Evolutionary conservation across 2,113 vertebrate species (phyloP), one percentile per base, ranked within the genome.

Genomic region (Canis aureus): DNA sequence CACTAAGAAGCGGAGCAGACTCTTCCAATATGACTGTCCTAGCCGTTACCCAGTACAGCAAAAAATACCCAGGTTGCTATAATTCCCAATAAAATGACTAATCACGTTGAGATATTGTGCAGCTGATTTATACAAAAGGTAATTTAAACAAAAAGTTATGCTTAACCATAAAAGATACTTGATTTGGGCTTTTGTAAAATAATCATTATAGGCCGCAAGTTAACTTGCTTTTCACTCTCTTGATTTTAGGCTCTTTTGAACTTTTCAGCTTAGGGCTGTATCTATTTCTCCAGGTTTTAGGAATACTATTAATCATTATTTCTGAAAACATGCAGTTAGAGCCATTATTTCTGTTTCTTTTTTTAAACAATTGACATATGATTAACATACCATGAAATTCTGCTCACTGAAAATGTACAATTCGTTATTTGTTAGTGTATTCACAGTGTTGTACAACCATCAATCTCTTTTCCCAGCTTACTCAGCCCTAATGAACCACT

Each of bases 261-360:
- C 91, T 93, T 98, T 98, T 97, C 92, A 96, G 85, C 55, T 97
- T 95, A 51, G 76, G 94, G 69, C 66, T 59, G 49, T 38, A n/a
- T 90, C 91, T 81, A 32, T 97, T 98, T 97, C 96, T 97, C 62
- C 78, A n/a, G 86, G 82, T 92, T 73, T 64, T 76, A 80, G 19
- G 23, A 95, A 89, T 55, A 38, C 17, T 59, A 71, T 74, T 87
- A 73, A 71, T 81, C 51, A 83, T 66, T 95, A 83, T 83, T 91
- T 96, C 59, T 95, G 38, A 89, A 93, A 81, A 81, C 4, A 66
- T 86, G 51, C 17, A 81, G 4, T 74, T 79, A 91, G 53, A 60
- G 25, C 32, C n/a, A 53, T 89, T 85, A 38, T 92, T 78, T 91
- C 15, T 23, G 5, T 92, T 94, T 79, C n/a, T 82, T 43, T 43